Percentiles rank a stretch among this genome's conserved stretches.
Evolutionary conservation across 1,140 invertebrate species (phyloP).

Genomic region (Anadara kagoshimensis): DNA sequence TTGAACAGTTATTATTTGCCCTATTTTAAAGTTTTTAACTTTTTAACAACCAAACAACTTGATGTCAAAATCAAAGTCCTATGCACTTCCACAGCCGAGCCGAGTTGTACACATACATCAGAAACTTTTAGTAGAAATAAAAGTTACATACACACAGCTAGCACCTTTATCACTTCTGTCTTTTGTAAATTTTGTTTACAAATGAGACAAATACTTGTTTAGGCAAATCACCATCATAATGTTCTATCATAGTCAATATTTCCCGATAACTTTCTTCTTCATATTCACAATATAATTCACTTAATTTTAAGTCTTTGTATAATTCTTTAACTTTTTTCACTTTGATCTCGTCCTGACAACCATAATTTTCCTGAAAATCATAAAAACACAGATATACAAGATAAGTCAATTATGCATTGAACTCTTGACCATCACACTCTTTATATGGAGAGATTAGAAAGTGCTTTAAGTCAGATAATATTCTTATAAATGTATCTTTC

Average conservation of each 20-base stretch:
- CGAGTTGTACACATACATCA: too few species aligned
- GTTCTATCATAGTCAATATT: conserved; percentile 64
- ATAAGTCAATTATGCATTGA: not conserved
- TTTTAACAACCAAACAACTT: too few species aligned
- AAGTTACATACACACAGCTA: too few species aligned
- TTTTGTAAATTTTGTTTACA: conserved; percentile 73
- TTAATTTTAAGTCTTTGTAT: conserved; percentile 86
- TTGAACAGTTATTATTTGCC: too few species aligned
- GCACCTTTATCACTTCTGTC: conserved; percentile 63
- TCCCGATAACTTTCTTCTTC: conserved; percentile 82
- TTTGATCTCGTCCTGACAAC: conserved; percentile 80
- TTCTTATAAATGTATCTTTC: not conserved
- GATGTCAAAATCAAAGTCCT: too few species aligned
- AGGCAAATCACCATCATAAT: conserved; percentile 54
- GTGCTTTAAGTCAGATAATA: not conserved
- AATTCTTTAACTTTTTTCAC: conserved; percentile 84
- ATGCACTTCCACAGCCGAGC: too few species aligned
- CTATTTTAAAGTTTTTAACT: too few species aligned
- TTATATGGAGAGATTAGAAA: not conserved
- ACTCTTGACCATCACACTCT: not conserved
- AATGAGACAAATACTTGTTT: conserved; percentile 69
- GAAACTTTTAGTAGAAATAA: too few species aligned
- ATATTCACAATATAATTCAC: conserved; percentile 85
- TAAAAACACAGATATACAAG: conserved; percentile 30
- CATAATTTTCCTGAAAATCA: conserved; percentile 85